A percentile compares a stretch with the other conserved stretches of the same genome.
These are phyloP conservation scores for Falco novaeseelandiae DNA, from an alignment of 2,797 vertebrate genomes.

Conservation along the genomic window DNA sequence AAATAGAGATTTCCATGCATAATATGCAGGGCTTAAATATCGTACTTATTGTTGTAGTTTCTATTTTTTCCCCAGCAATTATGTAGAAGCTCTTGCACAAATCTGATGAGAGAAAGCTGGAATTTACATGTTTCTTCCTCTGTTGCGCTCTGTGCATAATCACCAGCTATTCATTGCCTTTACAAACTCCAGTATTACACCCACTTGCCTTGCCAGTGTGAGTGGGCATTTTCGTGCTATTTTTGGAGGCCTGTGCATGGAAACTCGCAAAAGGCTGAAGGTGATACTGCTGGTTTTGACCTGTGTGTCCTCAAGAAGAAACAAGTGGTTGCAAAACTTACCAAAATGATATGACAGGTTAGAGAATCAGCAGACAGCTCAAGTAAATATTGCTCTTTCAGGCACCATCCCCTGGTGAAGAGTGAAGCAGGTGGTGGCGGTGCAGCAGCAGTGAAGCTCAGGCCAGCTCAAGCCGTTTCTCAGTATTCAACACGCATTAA, in stretches of 20 bases:
- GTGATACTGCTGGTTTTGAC: neutral
- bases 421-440: neutral
- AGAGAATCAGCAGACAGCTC: neutral
- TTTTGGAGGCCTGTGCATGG: neutral
- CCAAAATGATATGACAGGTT: accelerated
- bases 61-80: neutral
- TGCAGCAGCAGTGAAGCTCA: neutral
- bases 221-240: neutral
- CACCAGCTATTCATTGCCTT: neutral
- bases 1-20: slow-evolving; percentile 15
- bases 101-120: neutral
- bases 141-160: slow-evolving; percentile 1
- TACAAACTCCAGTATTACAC: neutral
- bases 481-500: accelerated
- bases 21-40: neutral
- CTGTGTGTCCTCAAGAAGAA: neutral
- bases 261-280: neutral
- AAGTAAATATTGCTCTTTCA: neutral
- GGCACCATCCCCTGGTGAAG: neutral
- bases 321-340: neutral
- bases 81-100: slow-evolving; percentile 3
- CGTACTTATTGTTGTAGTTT: neutral
- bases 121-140: slow-evolving; percentile 4
- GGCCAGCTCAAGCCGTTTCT: neutral
- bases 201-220: neutral